phyloP scores from a whole-genome alignment of 2,797 vertebrate species.

The Delichon dasypus region DNA sequence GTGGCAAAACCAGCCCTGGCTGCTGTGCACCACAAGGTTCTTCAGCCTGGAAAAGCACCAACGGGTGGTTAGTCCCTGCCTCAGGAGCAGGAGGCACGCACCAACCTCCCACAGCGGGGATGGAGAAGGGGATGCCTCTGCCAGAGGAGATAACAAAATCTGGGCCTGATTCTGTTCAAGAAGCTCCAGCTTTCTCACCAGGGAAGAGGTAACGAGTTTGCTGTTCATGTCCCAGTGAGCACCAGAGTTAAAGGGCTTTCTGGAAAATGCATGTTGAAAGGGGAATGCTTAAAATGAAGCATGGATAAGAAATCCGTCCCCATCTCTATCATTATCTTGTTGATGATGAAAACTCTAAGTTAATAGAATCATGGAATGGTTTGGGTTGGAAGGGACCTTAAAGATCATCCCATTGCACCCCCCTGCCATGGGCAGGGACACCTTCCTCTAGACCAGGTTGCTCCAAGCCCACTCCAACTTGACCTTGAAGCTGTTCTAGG shows the following conservation, averaged over 20 bases:
- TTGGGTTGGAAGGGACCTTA: neutral
- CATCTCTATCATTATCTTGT: too few relatives aligned
- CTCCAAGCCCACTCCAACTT: neutral
- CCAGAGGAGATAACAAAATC: neutral
- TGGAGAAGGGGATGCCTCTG: neutral
- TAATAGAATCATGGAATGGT: neutral
- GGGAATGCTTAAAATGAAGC: neutral
- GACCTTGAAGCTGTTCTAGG: neutral
- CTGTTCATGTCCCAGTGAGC: neutral
- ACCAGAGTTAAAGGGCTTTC: neutral
- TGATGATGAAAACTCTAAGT: neutral
- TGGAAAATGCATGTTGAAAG: neutral
- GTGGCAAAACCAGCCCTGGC: neutral
- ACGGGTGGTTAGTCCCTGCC: neutral
- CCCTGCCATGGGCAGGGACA: neutral
- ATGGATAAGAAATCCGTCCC: neutral
- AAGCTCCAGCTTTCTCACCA: neutral
- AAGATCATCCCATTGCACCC: neutral
- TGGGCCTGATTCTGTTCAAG: neutral
- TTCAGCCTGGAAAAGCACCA: neutral
- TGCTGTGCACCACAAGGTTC: neutral
- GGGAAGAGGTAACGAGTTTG: neutral
- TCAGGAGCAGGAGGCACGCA: neutral
- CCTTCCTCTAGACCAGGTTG: neutral
- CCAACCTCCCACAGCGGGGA: neutral